Evolutionary conservation across 2,888 invertebrate species (phyloP).

Genomic region (Nesidiocoris tenuis): DNA sequence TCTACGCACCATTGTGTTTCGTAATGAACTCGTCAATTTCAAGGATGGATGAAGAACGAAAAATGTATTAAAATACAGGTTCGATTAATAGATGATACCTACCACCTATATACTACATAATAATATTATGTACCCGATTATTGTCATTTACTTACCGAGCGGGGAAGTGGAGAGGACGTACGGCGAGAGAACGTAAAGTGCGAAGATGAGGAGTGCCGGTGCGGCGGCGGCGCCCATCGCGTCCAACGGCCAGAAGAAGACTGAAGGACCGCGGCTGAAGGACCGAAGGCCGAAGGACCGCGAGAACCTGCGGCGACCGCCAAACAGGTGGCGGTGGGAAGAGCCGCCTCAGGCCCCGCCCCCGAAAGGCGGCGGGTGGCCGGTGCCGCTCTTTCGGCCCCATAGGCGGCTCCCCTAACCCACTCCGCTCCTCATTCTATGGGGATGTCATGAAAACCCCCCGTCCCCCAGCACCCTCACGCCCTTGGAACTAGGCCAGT

Average conservation of each 20-base stretch:
- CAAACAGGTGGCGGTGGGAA: slow-evolving; percentile 20
- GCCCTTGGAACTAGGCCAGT: not conserved
- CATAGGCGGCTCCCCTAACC: not conserved
- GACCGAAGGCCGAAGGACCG: too few relatives aligned
- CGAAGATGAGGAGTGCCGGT: slow-evolving; percentile 18
- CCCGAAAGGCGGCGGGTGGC: not conserved
- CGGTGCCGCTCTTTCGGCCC: not conserved
- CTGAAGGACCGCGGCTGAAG: not conserved
- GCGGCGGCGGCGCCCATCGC: not conserved
- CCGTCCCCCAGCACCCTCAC: not conserved
- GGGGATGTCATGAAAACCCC: not conserved
- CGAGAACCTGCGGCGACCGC: not conserved
- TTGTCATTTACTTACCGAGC: slow-evolving; percentile 20
- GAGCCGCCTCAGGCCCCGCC: slow-evolving; percentile 34
- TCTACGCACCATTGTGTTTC: too few relatives aligned
- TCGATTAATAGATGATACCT: too few relatives aligned
- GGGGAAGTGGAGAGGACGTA: slow-evolving; percentile 16
- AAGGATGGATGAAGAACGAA: too few relatives aligned
- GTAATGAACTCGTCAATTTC: too few relatives aligned
- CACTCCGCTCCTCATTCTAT: not conserved
- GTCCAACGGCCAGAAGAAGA: not conserved
- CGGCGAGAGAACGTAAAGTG: slow-evolving; percentile 29
- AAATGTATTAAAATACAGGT: too few relatives aligned
- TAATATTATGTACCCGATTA: too few relatives aligned
- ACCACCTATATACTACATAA: too few relatives aligned